Base-by-base conservation (phyloP, 2,888 invertebrate genomes). In the Schizaphis graminum region DNA sequence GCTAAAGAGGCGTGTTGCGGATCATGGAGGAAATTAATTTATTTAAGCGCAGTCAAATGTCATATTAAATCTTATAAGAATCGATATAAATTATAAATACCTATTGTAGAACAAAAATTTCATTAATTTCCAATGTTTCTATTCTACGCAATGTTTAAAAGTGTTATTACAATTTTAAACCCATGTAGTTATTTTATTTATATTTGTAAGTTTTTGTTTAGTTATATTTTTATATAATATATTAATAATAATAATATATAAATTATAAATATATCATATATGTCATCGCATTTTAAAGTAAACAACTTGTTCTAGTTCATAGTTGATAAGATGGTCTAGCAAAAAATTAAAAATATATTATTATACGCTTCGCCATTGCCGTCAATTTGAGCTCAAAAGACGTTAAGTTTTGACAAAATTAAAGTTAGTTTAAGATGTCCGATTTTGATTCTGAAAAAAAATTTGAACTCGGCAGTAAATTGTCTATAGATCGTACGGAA, bases 1-100 rank as follows among this genome's bases (percentile, higher is more conserved):
- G 97, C 97, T 97, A 97, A 97, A 97, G 97, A 97, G 97, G 97
- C 97, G 61, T 53, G 93, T 41, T 94, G 85, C 49, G 57, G 28
- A 11, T 4, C 0, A 0, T 5, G 28, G 5, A 13, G 41, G 26
- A 92, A 92, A 92, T 11, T 1, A 41, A 49, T 41, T 21, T 2
- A 87, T 67, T 92, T 92, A 88, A 92, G 87, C 1, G 1, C 28
- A 47, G 10, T 0, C 3, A 28, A 47, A 85, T 24, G 1, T 77
- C 7, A 35, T 35, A 8, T 77, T 77, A 21, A 35, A 35, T 77
- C 21, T 77, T 2, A 13, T 67, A 0, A 67, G 16, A 67, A 16
- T n/a, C 21, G 7, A 21, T 77, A 16, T 35, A 77, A 77, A 35
- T 47, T 47, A 2, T 47, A 47, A 47, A 47, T 47, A 47, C 44